phyloP scores from a whole-genome alignment of 2,888 invertebrate species.

The Horisme vitalbata region DNA sequence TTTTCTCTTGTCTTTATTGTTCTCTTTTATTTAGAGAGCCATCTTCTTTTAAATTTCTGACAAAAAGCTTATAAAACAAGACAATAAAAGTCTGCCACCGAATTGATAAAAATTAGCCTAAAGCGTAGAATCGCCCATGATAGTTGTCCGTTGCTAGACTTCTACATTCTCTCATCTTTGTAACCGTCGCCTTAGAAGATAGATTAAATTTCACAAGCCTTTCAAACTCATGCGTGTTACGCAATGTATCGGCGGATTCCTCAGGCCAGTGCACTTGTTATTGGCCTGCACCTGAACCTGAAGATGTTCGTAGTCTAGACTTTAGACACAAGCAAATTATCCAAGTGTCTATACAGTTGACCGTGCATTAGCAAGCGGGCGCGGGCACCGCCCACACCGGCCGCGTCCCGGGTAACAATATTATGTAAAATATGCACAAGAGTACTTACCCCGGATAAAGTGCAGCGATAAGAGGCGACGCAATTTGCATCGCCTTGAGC shows the following conservation, averaged over 20 bases:
- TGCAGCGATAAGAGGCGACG: constrained; percentile 74
- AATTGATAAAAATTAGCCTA: too few relatives aligned
- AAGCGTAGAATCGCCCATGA: too few relatives aligned
- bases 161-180: too few relatives aligned
- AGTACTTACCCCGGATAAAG: constrained; percentile 72
- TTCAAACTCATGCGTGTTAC: constrained; percentile 2
- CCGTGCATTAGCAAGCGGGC: constrained; percentile 67
- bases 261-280: constrained; percentile 12
- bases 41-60: too few relatives aligned
- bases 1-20: too few relatives aligned
- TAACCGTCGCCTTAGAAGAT: too few relatives aligned
- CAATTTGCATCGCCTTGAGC: constrained; percentile 76
- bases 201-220: neutral
- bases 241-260: constrained; percentile 5
- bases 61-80: too few relatives aligned
- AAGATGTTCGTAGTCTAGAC: constrained; percentile 25
- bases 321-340: constrained; percentile 29
- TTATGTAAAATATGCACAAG: constrained; percentile 79
- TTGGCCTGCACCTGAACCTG: constrained; percentile 10
- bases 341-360: constrained; percentile 41
- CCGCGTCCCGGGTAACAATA: constrained; percentile 70
- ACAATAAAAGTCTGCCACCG: too few relatives aligned
- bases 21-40: too few relatives aligned
- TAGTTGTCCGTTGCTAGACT: too few relatives aligned
- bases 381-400: constrained; percentile 66